Base-by-base conservation (phyloP, 2,797 vertebrate species). In the Geotrypetes seraphini region DNA sequence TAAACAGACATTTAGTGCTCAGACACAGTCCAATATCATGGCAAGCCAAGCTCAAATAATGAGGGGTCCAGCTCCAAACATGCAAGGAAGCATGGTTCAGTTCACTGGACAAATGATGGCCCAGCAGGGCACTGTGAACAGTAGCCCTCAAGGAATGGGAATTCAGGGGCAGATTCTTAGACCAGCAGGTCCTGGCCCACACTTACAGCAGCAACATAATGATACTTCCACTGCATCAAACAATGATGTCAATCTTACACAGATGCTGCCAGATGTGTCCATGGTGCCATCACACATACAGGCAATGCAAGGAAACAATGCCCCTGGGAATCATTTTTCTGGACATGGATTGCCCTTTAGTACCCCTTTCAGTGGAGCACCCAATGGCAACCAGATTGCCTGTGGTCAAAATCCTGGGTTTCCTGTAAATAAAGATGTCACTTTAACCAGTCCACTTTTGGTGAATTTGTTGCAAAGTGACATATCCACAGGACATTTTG, bases 391-490 rank as follows among this genome's bases (percentile, higher is more conserved):
- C 53, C 83, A 82, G 46, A 71, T 86, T 47, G 69, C 87, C 16
- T 96, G 92, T 71, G 89, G 79, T 50, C 92, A 96, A 60, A 71
- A 82, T 35, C 81, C 87, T 35, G 86, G 79, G 27, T 98, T 95
- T 63, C 86, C 87, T 1, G 84, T 91, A 43, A 99, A 89, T 71
- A 98, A 98, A 66, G 95, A 98, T 53, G 92, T 99, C 41, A 98
- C 94, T 0, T 63, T 99, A 60, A 98, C 95, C 10, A 99, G 96
- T 33, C 95, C 95, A 0, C 73, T 99, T 34, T 75, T 99, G 50
- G 95, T 99, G 51, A 98, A 99, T 69, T 80, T 99, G 41, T 75
- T 99, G n/a, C 96, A 99, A 60, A 97, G 93, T 13, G 95, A 99
- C 56, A 98, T 99, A 63, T 95, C 95, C 27, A 91, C 95, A 8